Evolutionary conservation across 2,888 invertebrate genomes (phyloP).

Genomic region (Lithosia quadra): DNA sequence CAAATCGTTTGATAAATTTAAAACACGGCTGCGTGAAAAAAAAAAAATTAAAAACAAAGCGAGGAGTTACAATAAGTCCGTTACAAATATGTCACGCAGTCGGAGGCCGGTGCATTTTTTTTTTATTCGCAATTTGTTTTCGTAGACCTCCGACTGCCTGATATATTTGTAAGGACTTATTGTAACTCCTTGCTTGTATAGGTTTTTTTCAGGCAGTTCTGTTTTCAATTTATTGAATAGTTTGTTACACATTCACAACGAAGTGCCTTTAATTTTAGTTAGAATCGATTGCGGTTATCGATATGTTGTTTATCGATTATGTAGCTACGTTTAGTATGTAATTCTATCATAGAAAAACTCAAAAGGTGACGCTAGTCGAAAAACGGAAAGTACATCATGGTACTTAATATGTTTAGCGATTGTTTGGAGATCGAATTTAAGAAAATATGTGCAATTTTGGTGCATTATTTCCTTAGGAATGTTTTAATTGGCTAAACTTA

Average conservation of each 20-base stretch:
- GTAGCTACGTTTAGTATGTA: neutral
- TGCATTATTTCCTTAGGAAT: conserved; percentile 12
- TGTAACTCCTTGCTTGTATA: conserved; percentile 25
- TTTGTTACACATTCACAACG: conserved; percentile 7
- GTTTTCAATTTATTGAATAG: conserved; percentile 14
- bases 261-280: conserved; percentile 24
- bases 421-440: neutral
- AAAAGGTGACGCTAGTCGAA: neutral
- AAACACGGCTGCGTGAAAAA: conserved; percentile 31
- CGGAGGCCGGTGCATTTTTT: conserved; percentile 22
- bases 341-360: neutral
- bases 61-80: conserved; percentile 32
- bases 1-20: neutral
- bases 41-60: conserved; percentile 4
- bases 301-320: conserved; percentile 8
- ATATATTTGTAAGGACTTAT: conserved; percentile 29
- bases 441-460: conserved; percentile 10
- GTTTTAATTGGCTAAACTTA: conserved; percentile 1
- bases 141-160: conserved; percentile 28
- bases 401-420: neutral
- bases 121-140: conserved; percentile 8
- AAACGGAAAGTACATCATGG: conserved; percentile 5
- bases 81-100: conserved; percentile 29
- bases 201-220: conserved; percentile 5
- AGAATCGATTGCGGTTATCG: neutral